Base-by-base conservation (phyloP, 2,113 vertebrate species). In the Carassius gibelio region DNA sequence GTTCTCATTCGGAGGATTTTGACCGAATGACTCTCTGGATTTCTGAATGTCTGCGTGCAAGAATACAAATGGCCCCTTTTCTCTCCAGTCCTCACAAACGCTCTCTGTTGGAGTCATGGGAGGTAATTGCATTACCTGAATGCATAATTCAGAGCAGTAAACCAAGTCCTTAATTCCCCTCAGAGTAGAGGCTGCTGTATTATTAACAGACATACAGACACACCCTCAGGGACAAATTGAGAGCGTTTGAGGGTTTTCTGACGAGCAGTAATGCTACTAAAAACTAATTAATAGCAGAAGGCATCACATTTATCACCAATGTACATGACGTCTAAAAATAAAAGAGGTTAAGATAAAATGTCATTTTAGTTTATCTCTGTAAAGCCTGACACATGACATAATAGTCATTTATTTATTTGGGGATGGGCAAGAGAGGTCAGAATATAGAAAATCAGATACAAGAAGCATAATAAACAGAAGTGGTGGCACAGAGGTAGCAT, bases 241-340 rank as follows among this genome's bases (percentile, higher is more conserved):
- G 68, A 84, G 45, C 26, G 2, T 66, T 15, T 34, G 75, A 79
- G 74, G 69, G 52, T 17, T n/a, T 78, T 59, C 55, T 34, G 68
- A 52, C 42, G 15, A 57, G n/a, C 21, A 34, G 52, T 82, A 55
- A 61, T 81, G 62, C 45, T 55, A 79, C 85, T 71, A 72, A 64
- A 50, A 8, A 68, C 83, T 82, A 88, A 82, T 81, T 72, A 76
- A 85, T 62, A 62, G 78, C 74, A 66, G 75, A 45, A 61, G 74
- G 71, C 36, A 81, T 84, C 55, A 75, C 76, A 36, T 36, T 75
- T 87, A 76, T 57, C 26, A 11, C 75, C 64, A 30, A 1, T 30
- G 30, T 30, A 45, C 9, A 68, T 21, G 68, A 77, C 30, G 34
- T 55, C 45, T 84, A 42, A 81, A 57, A 72, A 55, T 75, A 34